These are phyloP conservation scores for Poecilia wingei DNA, from an alignment of 2,797 vertebrate genomes.

Conservation along the genomic window DNA sequence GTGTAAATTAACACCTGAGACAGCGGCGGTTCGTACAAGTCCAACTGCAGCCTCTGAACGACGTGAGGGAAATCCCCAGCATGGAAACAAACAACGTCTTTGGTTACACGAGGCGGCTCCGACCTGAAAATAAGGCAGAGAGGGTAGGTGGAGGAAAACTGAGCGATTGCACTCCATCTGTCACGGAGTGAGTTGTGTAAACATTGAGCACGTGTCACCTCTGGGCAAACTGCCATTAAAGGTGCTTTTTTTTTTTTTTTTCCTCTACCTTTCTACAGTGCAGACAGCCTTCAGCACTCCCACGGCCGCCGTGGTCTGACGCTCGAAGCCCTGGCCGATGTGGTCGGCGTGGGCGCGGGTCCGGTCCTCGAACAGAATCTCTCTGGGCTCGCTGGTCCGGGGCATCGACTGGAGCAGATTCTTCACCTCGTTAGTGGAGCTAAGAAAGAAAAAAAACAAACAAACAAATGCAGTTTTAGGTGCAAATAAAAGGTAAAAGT, in stretches of 20 bases:
- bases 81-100: slow-evolving; percentile 99
- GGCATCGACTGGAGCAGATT: slow-evolving; percentile 98
- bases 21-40: slow-evolving; percentile 94
- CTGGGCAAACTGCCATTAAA: background rate
- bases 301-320: slow-evolving; percentile 95
- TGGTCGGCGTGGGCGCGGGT: slow-evolving; percentile 97
- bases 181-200: slow-evolving; percentile 19
- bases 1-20: slow-evolving; percentile 86
- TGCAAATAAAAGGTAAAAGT: slow-evolving; percentile 26
- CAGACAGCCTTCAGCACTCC: slow-evolving; percentile 96
- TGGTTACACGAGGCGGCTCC: slow-evolving; percentile 96
- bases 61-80: slow-evolving; percentile 94
- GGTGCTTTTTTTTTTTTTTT: background rate
- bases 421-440: slow-evolving; percentile 99
- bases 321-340: slow-evolving; percentile 97
- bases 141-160: slow-evolving; percentile 13
- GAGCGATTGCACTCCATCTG: slow-evolving; percentile 7
- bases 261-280: slow-evolving; percentile 85
- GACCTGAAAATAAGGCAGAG: slow-evolving; percentile 73
- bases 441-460: slow-evolving; percentile 45
- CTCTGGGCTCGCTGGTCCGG: slow-evolving; percentile 94
- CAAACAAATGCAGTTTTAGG: slow-evolving; percentile 3
- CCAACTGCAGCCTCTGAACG: slow-evolving; percentile 94
- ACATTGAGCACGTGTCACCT: slow-evolving; percentile 24
- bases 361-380: slow-evolving; percentile 97